Percentiles rank a stretch among this genome's conserved stretches.
These are phyloP conservation scores for Lycodopsis pacificus DNA, from an alignment of 2,797 vertebrate genomes.

Conservation along the genomic window DNA sequence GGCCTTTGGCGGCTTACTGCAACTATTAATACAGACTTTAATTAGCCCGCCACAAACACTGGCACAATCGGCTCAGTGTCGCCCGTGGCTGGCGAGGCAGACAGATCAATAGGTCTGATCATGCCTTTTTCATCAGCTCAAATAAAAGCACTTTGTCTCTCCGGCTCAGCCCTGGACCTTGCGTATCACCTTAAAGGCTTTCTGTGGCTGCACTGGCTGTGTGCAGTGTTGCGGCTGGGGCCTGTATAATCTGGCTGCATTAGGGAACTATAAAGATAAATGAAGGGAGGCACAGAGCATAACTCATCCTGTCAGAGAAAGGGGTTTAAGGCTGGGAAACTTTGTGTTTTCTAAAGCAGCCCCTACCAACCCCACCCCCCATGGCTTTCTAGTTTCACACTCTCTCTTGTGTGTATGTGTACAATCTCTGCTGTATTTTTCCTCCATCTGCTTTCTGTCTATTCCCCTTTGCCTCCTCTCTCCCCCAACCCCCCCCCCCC, in stretches of 20 bases:
- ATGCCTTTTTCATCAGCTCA: conserved; percentile 84
- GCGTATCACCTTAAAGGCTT: conserved; percentile 76
- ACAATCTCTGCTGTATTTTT: conserved; percentile 59
- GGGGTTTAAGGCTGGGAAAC: conserved; percentile 77
- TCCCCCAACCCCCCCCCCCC: conserved; percentile 25
- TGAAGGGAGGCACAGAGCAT: conserved; percentile 80
- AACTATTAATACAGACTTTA: conserved; percentile 86
- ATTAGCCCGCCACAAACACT: conserved; percentile 83
- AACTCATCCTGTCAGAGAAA: conserved; percentile 85
- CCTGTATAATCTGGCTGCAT: conserved; percentile 85
- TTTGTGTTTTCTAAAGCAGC: conserved; percentile 78
- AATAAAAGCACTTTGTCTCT: conserved; percentile 87
- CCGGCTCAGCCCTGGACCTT: conserved; percentile 64
- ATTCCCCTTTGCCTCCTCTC: conserved; percentile 19
- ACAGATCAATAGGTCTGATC: conserved; percentile 86
- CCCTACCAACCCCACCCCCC: conserved; percentile 42
- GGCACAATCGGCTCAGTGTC: conserved; percentile 79
- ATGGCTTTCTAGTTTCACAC: conserved; percentile 55
- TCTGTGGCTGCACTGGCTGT: conserved; percentile 57
- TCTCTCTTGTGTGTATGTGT: conserved; percentile 29
- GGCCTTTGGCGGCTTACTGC: conserved; percentile 71
- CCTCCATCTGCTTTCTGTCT: conserved; percentile 64
- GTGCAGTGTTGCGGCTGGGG: conserved; percentile 74
- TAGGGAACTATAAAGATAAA: conserved; percentile 87
- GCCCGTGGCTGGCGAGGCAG: conserved; percentile 75